Conservation (phyloP, 2,797 vertebrate species). For the Falco rusticolus region DNA sequence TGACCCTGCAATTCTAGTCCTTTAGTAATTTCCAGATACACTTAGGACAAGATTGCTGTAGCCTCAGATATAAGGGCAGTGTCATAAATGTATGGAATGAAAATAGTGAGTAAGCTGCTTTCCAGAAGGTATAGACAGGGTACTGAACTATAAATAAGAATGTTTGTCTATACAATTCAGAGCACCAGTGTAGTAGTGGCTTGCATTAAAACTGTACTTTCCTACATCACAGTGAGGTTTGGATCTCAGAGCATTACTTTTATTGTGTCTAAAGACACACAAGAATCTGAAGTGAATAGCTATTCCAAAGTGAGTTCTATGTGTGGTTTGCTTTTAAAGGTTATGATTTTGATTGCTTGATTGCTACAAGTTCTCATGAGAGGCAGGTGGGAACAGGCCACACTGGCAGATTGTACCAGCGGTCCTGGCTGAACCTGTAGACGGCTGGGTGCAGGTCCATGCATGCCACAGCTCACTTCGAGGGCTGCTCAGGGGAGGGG, state of each 20-base stretch:
- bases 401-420: neutral
- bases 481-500: neutral
- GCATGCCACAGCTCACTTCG: fast-evolving
- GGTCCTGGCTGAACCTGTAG: neutral
- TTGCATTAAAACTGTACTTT: neutral
- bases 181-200: neutral
- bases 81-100: neutral
- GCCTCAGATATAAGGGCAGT: neutral
- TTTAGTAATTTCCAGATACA: conserved; percentile 43
- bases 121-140: neutral
- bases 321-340: neutral
- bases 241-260: neutral
- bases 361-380: neutral
- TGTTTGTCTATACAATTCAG: neutral
- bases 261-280: neutral
- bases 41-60: conserved; percentile 11
- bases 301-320: neutral
- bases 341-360: too few relatives aligned
- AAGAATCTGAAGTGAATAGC: neutral
- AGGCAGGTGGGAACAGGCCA: fast-evolving
- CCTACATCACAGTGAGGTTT: neutral
- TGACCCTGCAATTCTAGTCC: conserved; percentile 10
- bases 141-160: neutral
- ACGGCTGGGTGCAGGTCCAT: neutral
- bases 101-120: neutral